Base-by-base conservation (phyloP, 2,797 vertebrate genomes). In the Rhinophrynus dorsalis region DNA sequence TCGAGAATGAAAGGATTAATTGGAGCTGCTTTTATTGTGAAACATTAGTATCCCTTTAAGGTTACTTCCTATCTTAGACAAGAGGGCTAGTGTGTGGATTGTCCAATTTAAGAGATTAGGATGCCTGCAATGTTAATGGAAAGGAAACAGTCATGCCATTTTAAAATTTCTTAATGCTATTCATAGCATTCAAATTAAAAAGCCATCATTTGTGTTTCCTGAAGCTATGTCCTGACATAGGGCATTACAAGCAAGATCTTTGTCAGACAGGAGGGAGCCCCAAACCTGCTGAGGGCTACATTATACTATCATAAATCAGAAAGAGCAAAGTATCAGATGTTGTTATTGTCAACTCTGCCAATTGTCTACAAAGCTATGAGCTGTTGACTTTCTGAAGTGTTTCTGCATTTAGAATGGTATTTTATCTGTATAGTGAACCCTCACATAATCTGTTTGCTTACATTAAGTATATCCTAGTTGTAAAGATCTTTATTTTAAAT, bases 281-380 rank as follows among this genome's bases (percentile, higher is more conserved):
- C 58, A 40, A 51, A 64, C 26, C 13, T 58, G 35, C 68, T 65
- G 20, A 38, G 42, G 61, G 61, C 68, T 72, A 58, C 24, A 65
- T 62, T 72, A 51, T 20, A 44, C 29, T 56, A 42, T 58, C 47
- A 58, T 72, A 72, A 64, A 72, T 72, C 68, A 64, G 38, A 47
- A 33, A 50, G 52, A 65, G 33, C 67, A 69, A 33, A 65, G 38
- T 45, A 72, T 65, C 63, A 58, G 52, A 72, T 65, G 61, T 26
- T 57, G 60, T 64, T 71, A 48, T 64, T 64, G 60, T 71, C 68
- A 58, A 20, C 24, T 63, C 44, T 32, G 29, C 56, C 61, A 64
- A 40, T 63, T 54, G 27, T 29, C 60, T 63, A 71, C 68, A 71
- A 29, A 27, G 52, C 60, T 62, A 58, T 27, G 21, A 64, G 60